Conservation (phyloP, 2,888 invertebrate genomes). For the Leistus spinibarbis region DNA sequence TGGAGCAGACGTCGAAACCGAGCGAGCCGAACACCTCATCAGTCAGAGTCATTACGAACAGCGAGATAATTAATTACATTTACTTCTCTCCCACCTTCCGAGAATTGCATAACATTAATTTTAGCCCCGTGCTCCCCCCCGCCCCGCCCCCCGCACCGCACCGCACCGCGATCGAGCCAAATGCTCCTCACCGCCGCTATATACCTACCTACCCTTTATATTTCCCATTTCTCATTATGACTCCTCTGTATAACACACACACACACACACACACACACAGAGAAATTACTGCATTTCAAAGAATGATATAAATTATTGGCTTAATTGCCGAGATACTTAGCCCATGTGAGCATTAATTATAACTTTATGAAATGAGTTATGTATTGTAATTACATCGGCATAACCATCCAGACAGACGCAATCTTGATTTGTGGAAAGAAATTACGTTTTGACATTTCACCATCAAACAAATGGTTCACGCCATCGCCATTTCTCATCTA, state of each 20-base stretch:
- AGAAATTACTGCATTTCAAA: slow-evolving; percentile 50
- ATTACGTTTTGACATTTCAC: slow-evolving; percentile 27
- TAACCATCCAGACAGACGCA: slow-evolving; percentile 22
- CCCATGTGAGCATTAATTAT: slow-evolving; percentile 52
- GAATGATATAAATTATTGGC: slow-evolving; percentile 55
- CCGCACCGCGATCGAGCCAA: slow-evolving; percentile 41
- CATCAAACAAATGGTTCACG: no score
- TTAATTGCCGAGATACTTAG: slow-evolving; percentile 53
- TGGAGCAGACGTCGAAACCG: slow-evolving; percentile 39
- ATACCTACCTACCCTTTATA: slow-evolving; percentile 46
- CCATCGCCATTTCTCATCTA: no score
- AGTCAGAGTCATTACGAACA: slow-evolving; percentile 68
- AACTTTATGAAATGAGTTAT: slow-evolving; percentile 50
- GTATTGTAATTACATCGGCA: slow-evolving; percentile 47
- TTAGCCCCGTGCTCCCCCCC: slow-evolving; percentile 47
- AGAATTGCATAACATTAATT: slow-evolving; percentile 62
- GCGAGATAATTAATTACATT: slow-evolving; percentile 69
- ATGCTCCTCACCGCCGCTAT: slow-evolving; percentile 45
- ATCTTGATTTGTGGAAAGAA: slow-evolving; percentile 37
- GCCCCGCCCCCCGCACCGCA: slow-evolving; percentile 44
- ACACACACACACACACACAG: slow-evolving; percentile 47
- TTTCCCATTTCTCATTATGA: slow-evolving; percentile 59
- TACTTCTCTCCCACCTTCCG: slow-evolving; percentile 62
- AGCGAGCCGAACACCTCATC: slow-evolving; percentile 61
- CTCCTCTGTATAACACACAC: slow-evolving; percentile 47